A percentile compares a stretch with the other conserved stretches of the same genome.
Conservation (phyloP, 2,113 vertebrate species). For the Macaca fascicularis region T2T-MFA8v1.1 NC_088387.1:115767001-115767500, state of each 20-base stretch:
- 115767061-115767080: too few species aligned
- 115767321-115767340: background rate
- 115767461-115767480: background rate
- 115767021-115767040: background rate
- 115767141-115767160: background rate
- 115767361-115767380: background rate
- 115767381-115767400: background rate
- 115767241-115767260: background rate
- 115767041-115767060: background rate
- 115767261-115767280: background rate
- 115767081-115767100: background rate
- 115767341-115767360: background rate
- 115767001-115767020: accelerated
- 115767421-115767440: accelerated
- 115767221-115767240: too few species aligned
- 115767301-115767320: background rate
- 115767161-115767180: too few species aligned
- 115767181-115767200: background rate
- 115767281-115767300: background rate
- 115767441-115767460: background rate
- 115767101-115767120: too few species aligned
- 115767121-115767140: background rate
- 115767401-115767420: too few species aligned
- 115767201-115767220: background rate
- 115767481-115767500: background rate